Percentiles rank a stretch among this genome's conserved stretches.
Evolutionary conservation across 1,140 invertebrate species (phyloP).

Genomic region (Drosophila ananassae): DNA sequence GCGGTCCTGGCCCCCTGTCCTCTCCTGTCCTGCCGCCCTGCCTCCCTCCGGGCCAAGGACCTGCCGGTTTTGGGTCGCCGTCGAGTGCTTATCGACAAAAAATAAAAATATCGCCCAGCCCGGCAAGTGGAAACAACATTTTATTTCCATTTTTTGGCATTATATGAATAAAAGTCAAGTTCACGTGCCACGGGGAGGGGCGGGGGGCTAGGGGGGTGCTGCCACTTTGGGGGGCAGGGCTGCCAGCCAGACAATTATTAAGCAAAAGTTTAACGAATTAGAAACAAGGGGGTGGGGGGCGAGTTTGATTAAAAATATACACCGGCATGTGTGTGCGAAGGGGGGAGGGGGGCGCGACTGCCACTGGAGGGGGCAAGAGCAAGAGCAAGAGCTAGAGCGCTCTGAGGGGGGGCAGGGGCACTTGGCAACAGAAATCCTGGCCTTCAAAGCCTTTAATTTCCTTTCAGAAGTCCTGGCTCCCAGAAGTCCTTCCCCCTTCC

Average conservation of each 20-base stretch:
- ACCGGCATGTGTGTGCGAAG: too few species aligned
- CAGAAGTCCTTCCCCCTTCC: not conserved
- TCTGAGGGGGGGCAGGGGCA: too few species aligned
- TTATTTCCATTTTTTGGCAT: constrained; percentile 14
- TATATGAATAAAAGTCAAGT: constrained; percentile 77
- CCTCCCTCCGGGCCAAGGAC: not conserved
- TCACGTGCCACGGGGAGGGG: not conserved
- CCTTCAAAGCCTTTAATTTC: not conserved
- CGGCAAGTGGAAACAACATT: constrained; percentile 16
- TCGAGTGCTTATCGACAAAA: constrained; percentile 66
- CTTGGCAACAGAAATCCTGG: not conserved
- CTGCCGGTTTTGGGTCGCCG: constrained; percentile 3
- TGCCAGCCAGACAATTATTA: constrained; percentile 80
- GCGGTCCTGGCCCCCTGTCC: too few species aligned
- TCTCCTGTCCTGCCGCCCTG: too few species aligned
- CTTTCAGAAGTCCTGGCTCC: not conserved
- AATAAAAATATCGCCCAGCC: constrained; percentile 32
- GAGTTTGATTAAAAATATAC: constrained; percentile 57
- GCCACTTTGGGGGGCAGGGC: too few species aligned
- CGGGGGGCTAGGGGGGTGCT: constrained; percentile 7
- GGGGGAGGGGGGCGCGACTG: too few species aligned
- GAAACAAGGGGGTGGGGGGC: constrained; percentile 49
- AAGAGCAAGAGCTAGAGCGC: too few species aligned
- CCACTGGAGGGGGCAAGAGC: too few species aligned
- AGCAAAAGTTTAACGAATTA: constrained; percentile 82